These are phyloP conservation scores for Agrypnus murinus DNA, from an alignment of 2,888 invertebrate genomes.

Conservation along the genomic window DNA sequence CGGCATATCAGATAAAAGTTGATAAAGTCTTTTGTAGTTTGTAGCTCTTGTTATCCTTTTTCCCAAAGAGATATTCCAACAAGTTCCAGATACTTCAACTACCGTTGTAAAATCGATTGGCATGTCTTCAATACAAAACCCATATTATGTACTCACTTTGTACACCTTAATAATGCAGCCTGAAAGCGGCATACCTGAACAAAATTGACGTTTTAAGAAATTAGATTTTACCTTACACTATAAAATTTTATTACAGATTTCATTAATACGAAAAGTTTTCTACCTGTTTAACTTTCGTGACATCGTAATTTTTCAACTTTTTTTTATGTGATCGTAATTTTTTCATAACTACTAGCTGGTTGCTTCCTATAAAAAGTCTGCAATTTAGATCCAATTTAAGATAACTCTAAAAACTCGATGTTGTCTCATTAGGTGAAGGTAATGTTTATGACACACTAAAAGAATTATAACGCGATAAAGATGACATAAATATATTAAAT, in stretches of 20 bases:
- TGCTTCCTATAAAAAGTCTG: conserved; percentile 25
- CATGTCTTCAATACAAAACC: no score
- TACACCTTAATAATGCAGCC: no score
- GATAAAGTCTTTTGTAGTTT: no score
- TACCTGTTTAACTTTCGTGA: conserved; percentile 23
- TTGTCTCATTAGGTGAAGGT: conserved; percentile 37
- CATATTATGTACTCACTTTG: no score
- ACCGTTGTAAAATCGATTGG: no score
- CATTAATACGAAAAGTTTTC: conserved; percentile 26
- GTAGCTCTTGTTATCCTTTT: no score
- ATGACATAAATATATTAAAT: conserved; percentile 3
- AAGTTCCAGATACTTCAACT: no score
- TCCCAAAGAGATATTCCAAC: no score
- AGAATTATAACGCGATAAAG: conserved; percentile 33
- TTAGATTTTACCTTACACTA: neutral
- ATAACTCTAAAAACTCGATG: conserved; percentile 34
- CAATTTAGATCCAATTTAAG: conserved; percentile 41
- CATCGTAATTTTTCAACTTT: conserved; percentile 31
- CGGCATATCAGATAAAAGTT: no score
- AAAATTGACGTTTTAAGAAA: neutral
- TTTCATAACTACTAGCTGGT: conserved; percentile 33
- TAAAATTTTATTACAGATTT: conserved; percentile 14
- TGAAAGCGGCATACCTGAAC: no score
- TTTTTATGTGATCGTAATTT: conserved; percentile 42
- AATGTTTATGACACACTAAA: conserved; percentile 36